Evolutionary conservation across 23 tunicate genomes (phyloP).

Genomic region (Clavelina lepadiformis): DNA sequence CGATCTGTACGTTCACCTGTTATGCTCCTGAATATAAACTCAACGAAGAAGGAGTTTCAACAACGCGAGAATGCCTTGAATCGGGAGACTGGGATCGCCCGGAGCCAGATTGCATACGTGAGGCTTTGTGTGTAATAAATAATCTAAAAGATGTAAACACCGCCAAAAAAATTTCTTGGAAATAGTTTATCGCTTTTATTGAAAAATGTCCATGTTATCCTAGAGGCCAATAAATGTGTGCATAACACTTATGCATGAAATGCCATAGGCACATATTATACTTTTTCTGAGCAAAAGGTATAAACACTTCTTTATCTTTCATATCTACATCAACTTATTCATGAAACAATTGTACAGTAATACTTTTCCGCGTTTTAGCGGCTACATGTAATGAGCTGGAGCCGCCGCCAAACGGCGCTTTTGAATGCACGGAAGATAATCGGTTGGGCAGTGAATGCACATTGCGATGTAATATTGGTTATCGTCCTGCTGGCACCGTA

Average conservation of each 20-base stretch:
- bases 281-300: no score
- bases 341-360: no score
- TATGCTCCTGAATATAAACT: conserved; percentile 38
- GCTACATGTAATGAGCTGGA: conserved; percentile 52
- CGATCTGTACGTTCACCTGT: conserved; percentile 66
- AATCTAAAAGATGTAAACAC: not conserved
- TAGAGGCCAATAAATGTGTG: no score
- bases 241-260: no score
- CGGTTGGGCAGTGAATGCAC: conserved; percentile 57
- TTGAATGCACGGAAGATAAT: conserved; percentile 40
- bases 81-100: conserved; percentile 62
- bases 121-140: no score
- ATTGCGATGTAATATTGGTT: conserved; percentile 66
- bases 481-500: conserved; percentile 18
- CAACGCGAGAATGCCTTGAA: conserved; percentile 24
- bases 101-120: conserved; percentile 72
- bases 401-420: conserved; percentile 60
- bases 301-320: no score
- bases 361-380: no score
- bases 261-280: no score
- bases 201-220: no score
- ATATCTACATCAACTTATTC: no score
- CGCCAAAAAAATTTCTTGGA: no score
- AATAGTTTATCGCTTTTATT: no score
- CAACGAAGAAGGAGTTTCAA: not conserved